These are phyloP conservation scores for Bilobella aurantiaca DNA, from an alignment of 1,140 invertebrate genomes.

Conservation along the genomic window DNA sequence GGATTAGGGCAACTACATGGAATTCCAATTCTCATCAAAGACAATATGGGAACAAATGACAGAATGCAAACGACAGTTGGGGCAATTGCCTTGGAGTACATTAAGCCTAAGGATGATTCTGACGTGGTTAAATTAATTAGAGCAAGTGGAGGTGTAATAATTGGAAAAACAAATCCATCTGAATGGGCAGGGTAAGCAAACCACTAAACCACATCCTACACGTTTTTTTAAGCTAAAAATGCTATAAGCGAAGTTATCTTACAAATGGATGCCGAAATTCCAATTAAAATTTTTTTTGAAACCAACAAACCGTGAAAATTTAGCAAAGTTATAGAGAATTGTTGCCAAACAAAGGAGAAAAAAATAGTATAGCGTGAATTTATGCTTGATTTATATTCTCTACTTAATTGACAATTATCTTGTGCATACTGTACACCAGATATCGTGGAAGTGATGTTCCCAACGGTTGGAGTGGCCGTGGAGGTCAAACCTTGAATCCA, in stretches of 20 bases:
- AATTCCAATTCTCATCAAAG: constrained; percentile 15
- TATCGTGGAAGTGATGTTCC: constrained; percentile 8
- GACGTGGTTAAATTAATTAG: neutral
- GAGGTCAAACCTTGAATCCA: constrained; percentile 9
- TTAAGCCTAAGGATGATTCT: constrained; percentile 1
- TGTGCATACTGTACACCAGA: too few relatives aligned
- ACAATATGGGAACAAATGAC: constrained; percentile 9
- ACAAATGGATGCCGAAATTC: too few relatives aligned
- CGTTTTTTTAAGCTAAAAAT: too few relatives aligned
- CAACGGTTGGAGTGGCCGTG: constrained; percentile 14
- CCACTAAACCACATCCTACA: too few relatives aligned
- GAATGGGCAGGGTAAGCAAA: constrained; percentile 3
- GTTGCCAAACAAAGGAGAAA: too few relatives aligned
- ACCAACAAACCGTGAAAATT: too few relatives aligned
- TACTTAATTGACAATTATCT: too few relatives aligned
- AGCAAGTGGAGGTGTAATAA: constrained; percentile 5
- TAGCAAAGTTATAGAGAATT: too few relatives aligned
- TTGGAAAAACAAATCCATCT: constrained; percentile 8
- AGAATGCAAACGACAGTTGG: constrained; percentile 11
- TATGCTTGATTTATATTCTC: too few relatives aligned
- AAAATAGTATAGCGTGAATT: too few relatives aligned
- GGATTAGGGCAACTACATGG: constrained; percentile 6
- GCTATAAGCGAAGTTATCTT: too few relatives aligned
- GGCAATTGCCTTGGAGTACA: constrained; percentile 1
- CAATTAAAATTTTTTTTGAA: too few relatives aligned